Evolutionary conservation across 2,113 vertebrate genomes (phyloP).

Genomic region (Delphinus delphis): DNA sequence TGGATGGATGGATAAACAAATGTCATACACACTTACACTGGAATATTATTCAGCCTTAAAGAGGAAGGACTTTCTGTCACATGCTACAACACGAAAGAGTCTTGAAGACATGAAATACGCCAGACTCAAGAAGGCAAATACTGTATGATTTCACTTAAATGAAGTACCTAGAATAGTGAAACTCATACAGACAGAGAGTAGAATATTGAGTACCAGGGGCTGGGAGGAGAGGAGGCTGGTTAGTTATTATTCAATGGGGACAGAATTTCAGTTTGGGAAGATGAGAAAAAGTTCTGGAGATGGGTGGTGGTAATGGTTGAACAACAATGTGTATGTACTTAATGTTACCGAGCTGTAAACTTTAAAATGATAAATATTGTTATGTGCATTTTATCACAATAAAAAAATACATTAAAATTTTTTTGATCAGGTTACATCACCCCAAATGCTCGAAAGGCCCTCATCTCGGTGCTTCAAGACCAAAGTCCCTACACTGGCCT

Average conservation of each 20-base stretch:
- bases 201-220: neutral
- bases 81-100: neutral
- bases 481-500: neutral
- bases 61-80: neutral
- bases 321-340: neutral
- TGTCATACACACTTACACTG: neutral
- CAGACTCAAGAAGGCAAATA: neutral
- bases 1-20: neutral
- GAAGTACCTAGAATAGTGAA: neutral
- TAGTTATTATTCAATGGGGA: neutral
- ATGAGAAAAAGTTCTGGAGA: neutral
- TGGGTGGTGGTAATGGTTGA: no score
- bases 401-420: neutral
- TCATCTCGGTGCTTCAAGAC: neutral
- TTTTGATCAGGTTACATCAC: neutral
- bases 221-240: neutral
- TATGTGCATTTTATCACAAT: neutral
- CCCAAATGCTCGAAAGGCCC: neutral
- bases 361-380: neutral
- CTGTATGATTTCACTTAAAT: neutral
- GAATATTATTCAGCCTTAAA: neutral
- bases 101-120: neutral
- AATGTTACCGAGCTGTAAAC: neutral
- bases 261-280: neutral
- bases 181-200: neutral